Evolutionary conservation across 1,140 invertebrate species (phyloP).

Genomic region (Aphidius ervi): DNA sequence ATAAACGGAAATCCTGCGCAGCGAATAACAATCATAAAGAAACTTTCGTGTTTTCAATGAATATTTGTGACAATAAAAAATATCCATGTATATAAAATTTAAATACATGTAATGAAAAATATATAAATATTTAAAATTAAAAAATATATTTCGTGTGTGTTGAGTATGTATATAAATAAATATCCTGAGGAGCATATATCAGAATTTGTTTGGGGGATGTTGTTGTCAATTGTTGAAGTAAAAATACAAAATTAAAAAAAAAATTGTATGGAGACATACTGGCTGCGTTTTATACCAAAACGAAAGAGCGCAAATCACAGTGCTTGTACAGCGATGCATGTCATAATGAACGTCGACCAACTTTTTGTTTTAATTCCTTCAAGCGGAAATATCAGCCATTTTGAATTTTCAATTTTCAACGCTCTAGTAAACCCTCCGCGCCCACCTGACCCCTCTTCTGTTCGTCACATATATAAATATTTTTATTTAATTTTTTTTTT

Average conservation of each 20-base stretch:
- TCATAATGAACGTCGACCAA: slow-evolving; percentile 52
- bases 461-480: slow-evolving; percentile 4
- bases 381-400: slow-evolving; percentile 56
- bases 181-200: no score
- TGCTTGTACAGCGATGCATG: slow-evolving; percentile 51
- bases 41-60: slow-evolving; percentile 6
- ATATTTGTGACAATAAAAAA: slow-evolving; percentile 4
- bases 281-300: slow-evolving; percentile 34
- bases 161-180: neutral
- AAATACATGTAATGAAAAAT: neutral
- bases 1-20: slow-evolving; percentile 19
- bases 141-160: no score
- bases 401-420: slow-evolving; percentile 57
- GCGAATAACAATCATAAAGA: slow-evolving; percentile 16
- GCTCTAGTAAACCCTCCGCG: slow-evolving; percentile 49
- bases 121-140: neutral
- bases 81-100: neutral
- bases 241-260: slow-evolving; percentile 11
- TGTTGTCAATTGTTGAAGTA: neutral
- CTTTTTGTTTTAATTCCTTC: slow-evolving; percentile 55
- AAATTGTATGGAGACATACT: slow-evolving; percentile 15
- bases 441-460: slow-evolving; percentile 15
- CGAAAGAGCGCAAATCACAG: slow-evolving; percentile 53
- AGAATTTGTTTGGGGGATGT: neutral
- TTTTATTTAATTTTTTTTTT: neutral